phyloP scores from a whole-genome alignment of 2,797 vertebrate species.

The Acipenser transmontanus region DNA sequence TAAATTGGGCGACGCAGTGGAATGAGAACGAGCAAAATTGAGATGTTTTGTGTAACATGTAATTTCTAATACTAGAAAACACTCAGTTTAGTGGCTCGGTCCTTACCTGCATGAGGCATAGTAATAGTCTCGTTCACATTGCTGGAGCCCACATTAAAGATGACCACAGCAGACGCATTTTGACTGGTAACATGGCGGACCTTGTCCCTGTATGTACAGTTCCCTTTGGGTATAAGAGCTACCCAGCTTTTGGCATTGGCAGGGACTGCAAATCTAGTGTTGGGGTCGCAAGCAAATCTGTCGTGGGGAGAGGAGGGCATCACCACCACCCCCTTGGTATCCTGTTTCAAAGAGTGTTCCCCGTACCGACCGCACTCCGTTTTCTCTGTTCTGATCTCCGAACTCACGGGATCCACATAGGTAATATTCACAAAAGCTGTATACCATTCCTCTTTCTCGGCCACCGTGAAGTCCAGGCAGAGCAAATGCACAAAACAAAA shows the following conservation, averaged over 20 bases:
- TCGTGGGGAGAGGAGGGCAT: constrained; percentile 66
- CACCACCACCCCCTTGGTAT: constrained; percentile 77
- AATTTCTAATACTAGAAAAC: not conserved
- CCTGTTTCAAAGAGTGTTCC: constrained; percentile 88
- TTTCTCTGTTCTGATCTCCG: constrained; percentile 75
- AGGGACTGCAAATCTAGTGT: constrained; percentile 64
- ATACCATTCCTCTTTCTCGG: constrained; percentile 98
- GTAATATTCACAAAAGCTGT: constrained; percentile 96
- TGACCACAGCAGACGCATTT: constrained; percentile 89
- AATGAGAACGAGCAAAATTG: not conserved
- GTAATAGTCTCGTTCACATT: constrained; percentile 86
- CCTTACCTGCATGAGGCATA: constrained; percentile 86
- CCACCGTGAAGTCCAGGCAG: constrained; percentile 92
- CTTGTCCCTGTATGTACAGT: constrained; percentile 83
- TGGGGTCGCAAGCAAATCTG: constrained; percentile 76
- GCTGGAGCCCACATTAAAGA: constrained; percentile 81
- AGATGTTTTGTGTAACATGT: not conserved
- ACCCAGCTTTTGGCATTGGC: constrained; percentile 68
- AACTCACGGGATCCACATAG: constrained; percentile 73
- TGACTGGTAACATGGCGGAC: constrained; percentile 76
- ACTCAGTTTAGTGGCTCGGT: not conserved
- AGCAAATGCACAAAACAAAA: constrained; percentile 92
- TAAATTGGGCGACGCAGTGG: no score
- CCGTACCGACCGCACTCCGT: constrained; percentile 93
- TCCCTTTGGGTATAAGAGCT: constrained; percentile 82